Conservation (phyloP, 2,797 vertebrate genomes). For the Oryzias dopingdopingensis region DNA sequence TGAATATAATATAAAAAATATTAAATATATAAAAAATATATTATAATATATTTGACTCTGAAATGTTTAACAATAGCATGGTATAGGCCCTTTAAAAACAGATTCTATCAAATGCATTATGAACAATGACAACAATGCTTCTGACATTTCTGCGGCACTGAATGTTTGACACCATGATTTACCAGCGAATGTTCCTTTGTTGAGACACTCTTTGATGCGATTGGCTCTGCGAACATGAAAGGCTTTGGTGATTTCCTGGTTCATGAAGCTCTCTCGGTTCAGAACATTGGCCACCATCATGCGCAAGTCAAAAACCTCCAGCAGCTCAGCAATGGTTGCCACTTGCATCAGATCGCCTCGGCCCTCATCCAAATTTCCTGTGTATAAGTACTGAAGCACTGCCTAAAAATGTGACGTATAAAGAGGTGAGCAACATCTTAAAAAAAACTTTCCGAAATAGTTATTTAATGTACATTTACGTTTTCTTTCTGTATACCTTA, state of each 20-base stretch:
- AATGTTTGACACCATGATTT: constrained; percentile 41
- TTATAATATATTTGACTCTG: too few species aligned
- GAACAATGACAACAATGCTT: constrained; percentile 20
- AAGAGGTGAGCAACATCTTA: constrained; percentile 4
- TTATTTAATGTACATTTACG: not conserved
- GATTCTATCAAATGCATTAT: constrained; percentile 27
- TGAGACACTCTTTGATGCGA: constrained; percentile 90
- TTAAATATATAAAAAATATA: too few species aligned
- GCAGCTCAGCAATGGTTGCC: constrained; percentile 88
- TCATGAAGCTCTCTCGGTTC: constrained; percentile 94
- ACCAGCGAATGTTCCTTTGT: constrained; percentile 88
- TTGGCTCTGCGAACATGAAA: constrained; percentile 91
- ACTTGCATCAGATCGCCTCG: constrained; percentile 85
- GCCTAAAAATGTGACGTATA: constrained; percentile 56
- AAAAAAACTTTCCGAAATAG: not conserved
- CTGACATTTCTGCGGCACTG: constrained; percentile 2
- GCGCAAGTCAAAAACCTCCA: constrained; percentile 91
- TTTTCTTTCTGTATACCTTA: constrained; percentile 52
- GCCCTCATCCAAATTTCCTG: constrained; percentile 81
- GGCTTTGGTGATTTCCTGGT: constrained; percentile 94
- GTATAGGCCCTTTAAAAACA: constrained; percentile 1
- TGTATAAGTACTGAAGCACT: constrained; percentile 89
- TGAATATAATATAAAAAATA: too few species aligned
- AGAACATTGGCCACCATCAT: constrained; percentile 95
- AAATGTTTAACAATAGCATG: too few species aligned